Base-by-base conservation (phyloP, 2,888 invertebrate genomes). In the Eristalis intricaria region DNA sequence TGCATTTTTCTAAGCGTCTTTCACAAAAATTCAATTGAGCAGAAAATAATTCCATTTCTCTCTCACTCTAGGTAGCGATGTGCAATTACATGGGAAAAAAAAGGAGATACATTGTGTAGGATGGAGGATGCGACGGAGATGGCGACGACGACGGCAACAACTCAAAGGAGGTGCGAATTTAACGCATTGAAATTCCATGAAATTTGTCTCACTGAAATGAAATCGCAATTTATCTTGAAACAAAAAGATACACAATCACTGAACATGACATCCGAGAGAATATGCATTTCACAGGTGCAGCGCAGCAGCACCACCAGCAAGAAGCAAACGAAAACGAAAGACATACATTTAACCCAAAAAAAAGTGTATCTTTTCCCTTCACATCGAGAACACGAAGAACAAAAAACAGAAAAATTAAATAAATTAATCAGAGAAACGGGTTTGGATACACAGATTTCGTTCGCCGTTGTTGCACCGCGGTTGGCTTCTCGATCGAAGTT, bases 1-100 rank as follows among this genome's bases (percentile, higher is more conserved):
- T 79, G 75, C 56, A 56, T 38, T 26, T 38, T 32, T 70, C 19
- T 43, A 58, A 69, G 58, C 63, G 32, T 38, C 35, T 76, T 79
- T 76, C 68, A 84, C 11, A 26, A 69, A 83, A 80, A 87, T 84
- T 84, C 87, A 87, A 87, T 87, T 84, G 84, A 87, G 87, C 79
- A 65, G 87, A 87, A 87, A 84, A 87, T 87, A 73, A 74, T 84
- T 76, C 19, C 64, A 71, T 83, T 86, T 75, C 58, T 66, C 69
- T 15, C 40, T 75, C 58, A 61, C 69, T 15, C 40, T 50, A 50
- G 50, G 50, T 43, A 84, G 38, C 50, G 81, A 83, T 71, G 66
- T 76, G 79, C 87, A 79, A 75, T 87, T 87, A 75, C 77, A 81
- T 73, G 63, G 65, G n/a, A 58, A 32, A 58, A 26, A 66, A 32